Percentiles rank a stretch among this genome's conserved stretches.
Evolutionary conservation across 2,797 vertebrate genomes (phyloP).

Genomic region (Sardinella longiceps): DNA sequence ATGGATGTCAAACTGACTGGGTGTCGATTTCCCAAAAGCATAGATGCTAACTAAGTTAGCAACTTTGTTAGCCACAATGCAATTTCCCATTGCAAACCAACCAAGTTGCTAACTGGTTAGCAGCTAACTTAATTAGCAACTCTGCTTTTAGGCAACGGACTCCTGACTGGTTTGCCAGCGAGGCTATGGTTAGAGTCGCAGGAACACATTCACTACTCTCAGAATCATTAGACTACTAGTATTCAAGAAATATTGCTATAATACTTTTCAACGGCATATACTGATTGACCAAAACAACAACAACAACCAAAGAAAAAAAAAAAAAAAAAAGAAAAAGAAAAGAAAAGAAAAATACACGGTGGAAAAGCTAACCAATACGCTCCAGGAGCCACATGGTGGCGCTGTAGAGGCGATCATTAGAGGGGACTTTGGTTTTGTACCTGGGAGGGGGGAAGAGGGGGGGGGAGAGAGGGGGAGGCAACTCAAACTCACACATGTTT

Average conservation of each 20-base stretch:
- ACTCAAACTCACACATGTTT: conserved; percentile 66
- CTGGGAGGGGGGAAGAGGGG: no score
- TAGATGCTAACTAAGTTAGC: no score
- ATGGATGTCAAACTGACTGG: conserved; percentile 71
- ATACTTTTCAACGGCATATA: conserved; percentile 87
- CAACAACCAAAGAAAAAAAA: conserved; percentile 33
- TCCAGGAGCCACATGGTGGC: conserved; percentile 73
- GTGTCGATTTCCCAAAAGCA: no score
- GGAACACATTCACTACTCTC: conserved; percentile 77
- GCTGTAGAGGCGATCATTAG: conserved; percentile 74
- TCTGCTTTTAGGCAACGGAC: no score
- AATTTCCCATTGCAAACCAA: no score
- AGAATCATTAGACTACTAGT: conserved; percentile 78
- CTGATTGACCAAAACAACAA: conserved; percentile 67
- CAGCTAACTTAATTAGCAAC: no score
- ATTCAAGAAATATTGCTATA: conserved; percentile 93
- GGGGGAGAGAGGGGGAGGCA: no score
- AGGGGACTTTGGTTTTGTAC: conserved; percentile 94
- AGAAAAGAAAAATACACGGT: conserved; percentile 61
- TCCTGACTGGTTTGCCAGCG: conserved; percentile 70
- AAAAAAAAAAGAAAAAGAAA: conserved; percentile 50
- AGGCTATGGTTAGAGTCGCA: conserved; percentile 76
- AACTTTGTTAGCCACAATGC: no score
- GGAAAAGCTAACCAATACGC: conserved; percentile 70
- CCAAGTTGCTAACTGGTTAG: no score